A percentile compares a stretch with the other conserved stretches of the same genome.
phyloP scores from a whole-genome alignment of 2,797 vertebrate species.

The Ambastaia sidthimunki region DNA sequence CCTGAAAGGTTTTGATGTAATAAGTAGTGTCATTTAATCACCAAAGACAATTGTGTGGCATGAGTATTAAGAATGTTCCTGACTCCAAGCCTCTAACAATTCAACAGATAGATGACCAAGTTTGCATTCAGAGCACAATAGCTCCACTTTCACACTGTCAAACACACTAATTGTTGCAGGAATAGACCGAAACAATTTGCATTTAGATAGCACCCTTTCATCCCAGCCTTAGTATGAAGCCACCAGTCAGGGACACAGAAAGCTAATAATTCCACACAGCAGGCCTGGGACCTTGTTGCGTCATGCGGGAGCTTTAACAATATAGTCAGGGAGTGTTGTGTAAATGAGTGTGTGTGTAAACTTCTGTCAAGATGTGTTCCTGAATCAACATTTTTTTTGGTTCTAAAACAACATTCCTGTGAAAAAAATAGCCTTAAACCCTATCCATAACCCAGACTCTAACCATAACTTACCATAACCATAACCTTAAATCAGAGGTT shows the following conservation, averaged over 20 bases:
- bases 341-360: too few relatives aligned
- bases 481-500: too few relatives aligned
- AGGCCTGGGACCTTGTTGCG: slow-evolving; percentile 35
- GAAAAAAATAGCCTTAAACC: too few relatives aligned
- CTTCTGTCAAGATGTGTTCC: too few relatives aligned
- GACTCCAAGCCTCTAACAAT: slow-evolving; percentile 32
- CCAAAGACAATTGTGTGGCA: slow-evolving; percentile 35
- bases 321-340: too few relatives aligned
- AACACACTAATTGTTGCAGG: slow-evolving; percentile 73
- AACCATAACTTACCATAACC: too few relatives aligned
- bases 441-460: too few relatives aligned
- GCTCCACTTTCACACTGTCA: slow-evolving; percentile 46
- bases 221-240: slow-evolving; percentile 69
- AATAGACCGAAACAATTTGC: slow-evolving; percentile 2
- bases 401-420: too few relatives aligned
- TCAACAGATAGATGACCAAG: slow-evolving; percentile 41
- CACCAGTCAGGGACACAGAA: slow-evolving; percentile 67
- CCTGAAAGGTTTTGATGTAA: slow-evolving; percentile 34
- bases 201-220: slow-evolving; percentile 65
- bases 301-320: background rate
- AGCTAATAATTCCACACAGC: slow-evolving; percentile 61
- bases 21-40: slow-evolving; percentile 31
- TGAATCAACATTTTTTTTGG: too few relatives aligned
- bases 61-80: slow-evolving; percentile 43
- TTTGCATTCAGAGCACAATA: slow-evolving; percentile 41